Evolutionary conservation across 2,113 vertebrate genomes (phyloP).

Genomic region (Leptobrachium leishanense): DNA sequence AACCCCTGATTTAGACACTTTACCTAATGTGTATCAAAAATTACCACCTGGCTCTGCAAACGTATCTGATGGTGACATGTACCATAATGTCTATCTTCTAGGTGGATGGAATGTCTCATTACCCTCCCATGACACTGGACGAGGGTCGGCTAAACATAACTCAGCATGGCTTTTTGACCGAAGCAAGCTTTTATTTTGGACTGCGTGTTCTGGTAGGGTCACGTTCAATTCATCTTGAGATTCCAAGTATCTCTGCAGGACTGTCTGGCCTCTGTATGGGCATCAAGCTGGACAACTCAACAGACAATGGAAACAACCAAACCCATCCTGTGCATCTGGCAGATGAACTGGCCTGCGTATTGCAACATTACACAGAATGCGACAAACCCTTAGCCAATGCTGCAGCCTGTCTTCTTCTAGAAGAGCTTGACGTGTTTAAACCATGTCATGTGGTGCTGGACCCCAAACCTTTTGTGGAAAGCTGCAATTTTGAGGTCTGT

Average conservation of each 20-base stretch:
- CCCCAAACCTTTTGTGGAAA: conserved; percentile 16
- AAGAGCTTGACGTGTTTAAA: not conserved
- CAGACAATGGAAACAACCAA: too few species aligned
- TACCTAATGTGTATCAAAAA: too few species aligned
- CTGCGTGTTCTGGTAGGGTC: not conserved
- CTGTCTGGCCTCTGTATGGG: conserved; percentile 2
- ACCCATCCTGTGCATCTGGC: not conserved
- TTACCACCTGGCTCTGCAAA: too few species aligned
- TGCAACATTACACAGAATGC: not conserved
- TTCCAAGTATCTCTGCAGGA: not conserved
- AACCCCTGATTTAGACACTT: too few species aligned
- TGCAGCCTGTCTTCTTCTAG: not conserved
- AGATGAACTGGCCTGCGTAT: not conserved
- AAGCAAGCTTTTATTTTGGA: conserved; percentile 5
- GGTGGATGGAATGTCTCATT: not conserved
- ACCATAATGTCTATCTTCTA: not conserved
- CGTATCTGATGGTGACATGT: too few species aligned
- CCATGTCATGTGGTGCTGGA: not conserved
- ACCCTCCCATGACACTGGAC: not conserved
- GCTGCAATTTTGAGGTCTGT: conserved; percentile 1
- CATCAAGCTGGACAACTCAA: not conserved
- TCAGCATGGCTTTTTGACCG: not conserved
- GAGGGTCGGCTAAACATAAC: conserved; percentile 1
- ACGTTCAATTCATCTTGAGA: conserved; percentile 7
- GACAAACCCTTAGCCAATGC: not conserved